phyloP scores from a whole-genome alignment of 2,797 vertebrate genomes.

The Pampus argenteus region DNA sequence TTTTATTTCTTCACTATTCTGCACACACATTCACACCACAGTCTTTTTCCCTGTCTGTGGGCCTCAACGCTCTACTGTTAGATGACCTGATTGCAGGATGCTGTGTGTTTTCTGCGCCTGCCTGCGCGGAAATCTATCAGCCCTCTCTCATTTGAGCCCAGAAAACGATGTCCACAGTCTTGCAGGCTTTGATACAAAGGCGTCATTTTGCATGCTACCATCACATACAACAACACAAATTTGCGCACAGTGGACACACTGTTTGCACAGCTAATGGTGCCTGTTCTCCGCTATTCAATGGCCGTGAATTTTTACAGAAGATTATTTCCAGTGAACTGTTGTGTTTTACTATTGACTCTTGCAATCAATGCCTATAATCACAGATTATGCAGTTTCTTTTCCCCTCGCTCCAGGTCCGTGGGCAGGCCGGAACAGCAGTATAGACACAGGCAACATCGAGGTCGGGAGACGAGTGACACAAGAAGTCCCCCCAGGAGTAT shows the following conservation, averaged over 20 bases:
- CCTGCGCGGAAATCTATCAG: constrained; percentile 43
- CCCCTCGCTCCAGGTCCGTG: constrained; percentile 86
- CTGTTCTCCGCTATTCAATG: constrained; percentile 34
- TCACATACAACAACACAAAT: constrained; percentile 25
- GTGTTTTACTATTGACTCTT: constrained; percentile 66
- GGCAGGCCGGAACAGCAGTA: constrained; percentile 93
- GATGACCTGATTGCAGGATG: constrained; percentile 75
- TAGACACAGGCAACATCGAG: constrained; percentile 94
- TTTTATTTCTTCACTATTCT: constrained; percentile 63
- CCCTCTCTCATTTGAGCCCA: constrained; percentile 40
- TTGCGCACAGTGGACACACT: constrained; percentile 24
- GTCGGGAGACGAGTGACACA: constrained; percentile 94
- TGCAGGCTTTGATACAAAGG: constrained; percentile 39
- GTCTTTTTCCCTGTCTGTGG: constrained; percentile 59
- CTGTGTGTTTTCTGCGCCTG: constrained; percentile 45
- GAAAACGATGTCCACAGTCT: constrained; percentile 49
- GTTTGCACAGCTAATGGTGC: constrained; percentile 57
- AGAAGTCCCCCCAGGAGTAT: constrained; percentile 94
- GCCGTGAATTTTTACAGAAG: constrained; percentile 43
- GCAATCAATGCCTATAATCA: constrained; percentile 62
- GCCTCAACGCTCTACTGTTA: constrained; percentile 54
- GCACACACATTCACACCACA: constrained; percentile 15
- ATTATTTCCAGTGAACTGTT: constrained; percentile 53
- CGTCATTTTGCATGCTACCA: constrained; percentile 39
- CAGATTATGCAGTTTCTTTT: constrained; percentile 71